Percentiles rank a stretch among this genome's conserved stretches.
These are phyloP conservation scores for Telmatherina bonti DNA, from an alignment of 2,797 vertebrate genomes.

Conservation along the genomic window DNA sequence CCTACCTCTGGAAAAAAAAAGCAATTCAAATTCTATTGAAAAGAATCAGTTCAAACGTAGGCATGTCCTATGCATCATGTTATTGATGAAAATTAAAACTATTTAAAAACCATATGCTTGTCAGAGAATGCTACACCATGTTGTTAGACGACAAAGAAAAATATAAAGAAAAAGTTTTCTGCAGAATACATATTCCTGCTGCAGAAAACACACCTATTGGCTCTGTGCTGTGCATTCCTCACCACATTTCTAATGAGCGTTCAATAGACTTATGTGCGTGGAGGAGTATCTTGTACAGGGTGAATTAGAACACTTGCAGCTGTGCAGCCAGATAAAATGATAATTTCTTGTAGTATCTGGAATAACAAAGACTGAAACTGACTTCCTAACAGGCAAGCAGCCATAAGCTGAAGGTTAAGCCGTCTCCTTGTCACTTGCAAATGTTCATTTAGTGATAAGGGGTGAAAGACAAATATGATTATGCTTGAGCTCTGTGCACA, in stretches of 20 bases:
- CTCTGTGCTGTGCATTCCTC: neutral
- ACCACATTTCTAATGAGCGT: neutral
- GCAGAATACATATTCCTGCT: neutral
- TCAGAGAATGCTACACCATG: neutral
- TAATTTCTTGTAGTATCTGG: neutral
- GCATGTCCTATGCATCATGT: no score
- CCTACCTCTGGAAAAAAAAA: no score
- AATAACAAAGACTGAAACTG: slow-evolving; percentile 6
- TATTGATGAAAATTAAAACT: neutral
- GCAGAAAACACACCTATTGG: neutral
- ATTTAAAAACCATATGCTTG: neutral
- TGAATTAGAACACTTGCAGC: neutral
- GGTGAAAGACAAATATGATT: slow-evolving; percentile 3
- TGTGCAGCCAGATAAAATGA: slow-evolving; percentile 5
- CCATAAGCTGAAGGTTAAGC: slow-evolving; percentile 9
- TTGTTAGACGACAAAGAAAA: no score
- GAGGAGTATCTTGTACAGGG: neutral
- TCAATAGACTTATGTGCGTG: neutral
- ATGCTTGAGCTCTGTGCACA: neutral
- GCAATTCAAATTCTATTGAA: neutral
- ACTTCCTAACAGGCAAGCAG: slow-evolving; percentile 2
- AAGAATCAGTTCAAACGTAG: neutral
- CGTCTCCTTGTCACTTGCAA: neutral
- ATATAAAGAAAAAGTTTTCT: neutral
- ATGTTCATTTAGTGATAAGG: slow-evolving; percentile 5